Evolutionary conservation across 2,113 vertebrate species (phyloP).

Genomic region (Lanius collurio): DNA sequence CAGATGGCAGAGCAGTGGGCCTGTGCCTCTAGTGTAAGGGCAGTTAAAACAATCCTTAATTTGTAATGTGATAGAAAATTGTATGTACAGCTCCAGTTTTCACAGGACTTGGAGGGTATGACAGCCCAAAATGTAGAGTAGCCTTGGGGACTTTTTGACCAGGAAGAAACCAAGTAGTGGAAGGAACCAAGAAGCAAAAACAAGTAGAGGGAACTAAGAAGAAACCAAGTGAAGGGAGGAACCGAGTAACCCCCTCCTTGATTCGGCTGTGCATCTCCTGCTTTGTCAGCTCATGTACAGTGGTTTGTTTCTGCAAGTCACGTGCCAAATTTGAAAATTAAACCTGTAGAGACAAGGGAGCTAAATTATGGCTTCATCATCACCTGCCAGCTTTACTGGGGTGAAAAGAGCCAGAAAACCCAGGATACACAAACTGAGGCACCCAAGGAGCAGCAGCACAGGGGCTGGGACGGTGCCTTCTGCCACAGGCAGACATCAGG

Average conservation of each 20-base stretch:
- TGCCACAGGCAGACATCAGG: neutral
- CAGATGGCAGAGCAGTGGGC: neutral
- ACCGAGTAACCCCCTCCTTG: neutral
- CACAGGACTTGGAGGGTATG: neutral
- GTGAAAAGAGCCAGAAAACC: neutral
- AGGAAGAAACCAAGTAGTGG: neutral
- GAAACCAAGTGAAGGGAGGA: neutral
- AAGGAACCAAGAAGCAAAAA: neutral
- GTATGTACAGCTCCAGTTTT: neutral
- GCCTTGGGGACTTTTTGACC: neutral
- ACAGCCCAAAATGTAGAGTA: neutral
- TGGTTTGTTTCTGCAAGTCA: neutral
- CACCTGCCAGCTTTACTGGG: neutral
- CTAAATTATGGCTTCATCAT: neutral
- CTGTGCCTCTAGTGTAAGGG: neutral
- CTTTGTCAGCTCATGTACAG: neutral
- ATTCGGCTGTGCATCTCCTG: neutral
- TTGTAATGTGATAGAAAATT: neutral
- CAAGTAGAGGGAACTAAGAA: neutral
- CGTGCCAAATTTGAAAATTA: neutral
- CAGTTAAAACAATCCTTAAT: neutral
- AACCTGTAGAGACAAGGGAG: neutral
- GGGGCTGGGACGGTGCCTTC: accelerated
- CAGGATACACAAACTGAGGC: neutral
- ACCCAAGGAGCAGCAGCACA: accelerated